These are phyloP conservation scores for Psylliodes chrysocephalus DNA, from an alignment of 2,888 invertebrate genomes.

Conservation along the genomic window DNA sequence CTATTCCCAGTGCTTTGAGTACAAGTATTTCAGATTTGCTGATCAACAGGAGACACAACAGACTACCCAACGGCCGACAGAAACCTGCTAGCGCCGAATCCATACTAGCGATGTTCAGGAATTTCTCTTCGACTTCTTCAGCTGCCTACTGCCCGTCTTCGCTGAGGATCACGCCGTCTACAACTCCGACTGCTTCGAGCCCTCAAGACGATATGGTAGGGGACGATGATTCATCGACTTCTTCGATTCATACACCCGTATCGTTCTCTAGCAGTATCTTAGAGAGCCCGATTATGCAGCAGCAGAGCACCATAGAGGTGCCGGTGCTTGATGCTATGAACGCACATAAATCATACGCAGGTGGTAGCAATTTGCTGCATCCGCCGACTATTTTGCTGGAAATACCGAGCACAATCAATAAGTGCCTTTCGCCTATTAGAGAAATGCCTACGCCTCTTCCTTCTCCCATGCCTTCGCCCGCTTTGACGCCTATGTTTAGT, in stretches of 20 bases:
- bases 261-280: slow-evolving; percentile 69
- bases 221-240: slow-evolving; percentile 77
- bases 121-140: slow-evolving; percentile 74
- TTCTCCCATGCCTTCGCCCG: slow-evolving; percentile 77
- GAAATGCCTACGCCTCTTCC: slow-evolving; percentile 82
- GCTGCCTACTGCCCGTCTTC: slow-evolving; percentile 71
- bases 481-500: slow-evolving; percentile 73
- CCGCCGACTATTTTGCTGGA: slow-evolving; percentile 82
- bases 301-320: slow-evolving; percentile 64
- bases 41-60: slow-evolving; percentile 47
- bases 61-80: slow-evolving; percentile 64
- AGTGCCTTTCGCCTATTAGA: slow-evolving; percentile 82
- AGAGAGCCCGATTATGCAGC: slow-evolving; percentile 71
- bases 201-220: slow-evolving; percentile 78
- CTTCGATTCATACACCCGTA: slow-evolving; percentile 72
- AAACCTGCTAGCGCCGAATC: slow-evolving; percentile 84
- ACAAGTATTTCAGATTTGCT: slow-evolving; percentile 66
- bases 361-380: slow-evolving; percentile 73
- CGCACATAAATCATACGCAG: slow-evolving; percentile 70
- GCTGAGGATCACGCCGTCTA: slow-evolving; percentile 73
- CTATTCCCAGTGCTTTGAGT: slow-evolving; percentile 71
- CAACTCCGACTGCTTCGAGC: slow-evolving; percentile 79
- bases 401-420: slow-evolving; percentile 78
- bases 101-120: slow-evolving; percentile 81
- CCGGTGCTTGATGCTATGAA: slow-evolving; percentile 76